Conservation (phyloP, 2,113 vertebrate genomes). For the Ceyx margarethae region DNA sequence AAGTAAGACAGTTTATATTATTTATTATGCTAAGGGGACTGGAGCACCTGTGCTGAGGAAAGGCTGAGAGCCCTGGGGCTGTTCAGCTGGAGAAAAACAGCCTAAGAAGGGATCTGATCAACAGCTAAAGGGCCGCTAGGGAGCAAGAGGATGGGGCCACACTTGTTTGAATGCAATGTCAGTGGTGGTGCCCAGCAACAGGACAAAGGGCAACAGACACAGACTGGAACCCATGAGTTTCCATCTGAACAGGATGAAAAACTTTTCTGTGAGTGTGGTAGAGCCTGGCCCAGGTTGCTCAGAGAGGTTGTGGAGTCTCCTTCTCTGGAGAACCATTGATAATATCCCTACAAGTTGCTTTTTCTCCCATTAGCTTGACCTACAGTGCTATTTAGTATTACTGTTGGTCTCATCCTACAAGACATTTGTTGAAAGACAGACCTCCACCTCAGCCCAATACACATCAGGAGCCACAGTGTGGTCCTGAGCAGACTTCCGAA, state of each 20-base stretch:
- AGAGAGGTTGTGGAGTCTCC: not conserved
- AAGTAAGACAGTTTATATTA: not conserved
- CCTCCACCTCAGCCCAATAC: not conserved
- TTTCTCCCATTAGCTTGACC: fast-evolving
- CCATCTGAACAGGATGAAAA: not conserved
- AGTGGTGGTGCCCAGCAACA: not conserved
- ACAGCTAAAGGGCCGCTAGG: not conserved
- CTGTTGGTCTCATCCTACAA: not conserved
- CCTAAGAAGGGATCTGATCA: not conserved
- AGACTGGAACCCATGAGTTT: not conserved
- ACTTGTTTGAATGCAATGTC: too few species aligned
- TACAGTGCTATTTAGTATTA: not conserved
- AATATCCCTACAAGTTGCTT: not conserved
- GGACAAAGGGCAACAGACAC: not conserved
- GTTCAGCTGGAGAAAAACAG: not conserved
- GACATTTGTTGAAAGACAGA: not conserved
- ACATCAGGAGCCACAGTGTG: fast-evolving
- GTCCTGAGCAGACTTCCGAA: not conserved
- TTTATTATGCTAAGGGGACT: not conserved
- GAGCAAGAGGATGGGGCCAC: not conserved
- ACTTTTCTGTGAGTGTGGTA: not conserved
- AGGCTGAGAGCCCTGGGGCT: not conserved
- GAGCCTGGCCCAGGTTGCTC: not conserved
- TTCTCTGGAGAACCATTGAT: not conserved
- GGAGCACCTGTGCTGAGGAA: not conserved